These are phyloP conservation scores for Clarias gariepinus DNA, from an alignment of 2,113 vertebrate genomes.

Conservation along the genomic window DNA sequence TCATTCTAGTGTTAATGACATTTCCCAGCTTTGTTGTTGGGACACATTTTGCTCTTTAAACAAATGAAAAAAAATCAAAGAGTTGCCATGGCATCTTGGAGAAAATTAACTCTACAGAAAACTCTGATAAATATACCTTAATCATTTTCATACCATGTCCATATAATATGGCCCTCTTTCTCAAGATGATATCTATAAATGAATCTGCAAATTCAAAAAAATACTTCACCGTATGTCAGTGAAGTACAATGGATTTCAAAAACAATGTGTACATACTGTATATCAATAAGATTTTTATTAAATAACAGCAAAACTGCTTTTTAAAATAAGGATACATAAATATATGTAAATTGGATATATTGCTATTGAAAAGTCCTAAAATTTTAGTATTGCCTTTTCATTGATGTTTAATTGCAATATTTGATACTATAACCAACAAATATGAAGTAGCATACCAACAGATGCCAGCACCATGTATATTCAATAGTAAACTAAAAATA, in stretches of 20 bases:
- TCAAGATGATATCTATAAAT: slow-evolving; percentile 62
- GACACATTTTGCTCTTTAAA: not conserved
- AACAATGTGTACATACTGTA: slow-evolving; percentile 42
- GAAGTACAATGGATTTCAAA: slow-evolving; percentile 55
- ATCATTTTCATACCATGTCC: slow-evolving; percentile 62
- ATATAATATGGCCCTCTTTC: slow-evolving; percentile 61
- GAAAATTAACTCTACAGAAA: slow-evolving; percentile 49
- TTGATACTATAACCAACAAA: not conserved
- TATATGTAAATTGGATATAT: not conserved
- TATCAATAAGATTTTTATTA: slow-evolving; percentile 21
- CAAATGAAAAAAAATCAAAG: slow-evolving; percentile 9
- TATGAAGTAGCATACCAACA: not conserved
- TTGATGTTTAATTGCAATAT: slow-evolving; percentile 17
- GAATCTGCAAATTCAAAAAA: slow-evolving; percentile 61
- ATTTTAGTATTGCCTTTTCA: slow-evolving; percentile 35
- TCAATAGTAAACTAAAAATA: not conserved
- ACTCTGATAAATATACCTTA: slow-evolving; percentile 59
- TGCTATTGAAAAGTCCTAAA: not conserved
- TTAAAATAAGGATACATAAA: not conserved
- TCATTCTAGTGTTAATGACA: not conserved
- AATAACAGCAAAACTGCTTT: not conserved
- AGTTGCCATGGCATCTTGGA: slow-evolving; percentile 56
- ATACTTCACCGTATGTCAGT: slow-evolving; percentile 59
- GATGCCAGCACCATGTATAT: not conserved
- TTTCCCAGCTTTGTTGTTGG: not conserved